phyloP scores from a whole-genome alignment of 2,888 invertebrate genomes.

The Ornithoptera alexandrae region DNA sequence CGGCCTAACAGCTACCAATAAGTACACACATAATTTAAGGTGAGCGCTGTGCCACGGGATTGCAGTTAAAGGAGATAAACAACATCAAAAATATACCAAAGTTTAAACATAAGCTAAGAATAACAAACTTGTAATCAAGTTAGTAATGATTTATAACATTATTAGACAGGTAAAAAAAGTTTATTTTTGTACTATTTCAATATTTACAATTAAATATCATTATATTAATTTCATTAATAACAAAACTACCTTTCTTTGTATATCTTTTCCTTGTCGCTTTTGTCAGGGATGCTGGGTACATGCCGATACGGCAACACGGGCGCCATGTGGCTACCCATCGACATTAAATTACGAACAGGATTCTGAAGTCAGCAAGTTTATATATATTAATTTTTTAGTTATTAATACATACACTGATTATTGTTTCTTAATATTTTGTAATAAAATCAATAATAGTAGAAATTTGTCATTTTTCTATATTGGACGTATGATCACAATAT shows the following conservation, averaged over 20 bases:
- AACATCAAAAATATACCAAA: too few species aligned
- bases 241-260: slow-evolving; percentile 47
- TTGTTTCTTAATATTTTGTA: not conserved
- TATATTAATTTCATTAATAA: not conserved
- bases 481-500: not conserved
- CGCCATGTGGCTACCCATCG: slow-evolving; percentile 61
- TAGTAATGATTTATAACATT: too few species aligned
- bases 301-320: slow-evolving; percentile 62
- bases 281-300: slow-evolving; percentile 58
- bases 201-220: not conserved
- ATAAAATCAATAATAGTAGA: not conserved
- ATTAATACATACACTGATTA: not conserved
- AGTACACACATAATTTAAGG: too few species aligned
- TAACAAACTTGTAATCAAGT: too few species aligned
- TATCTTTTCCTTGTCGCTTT: slow-evolving; percentile 49
- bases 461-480: not conserved
- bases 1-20: too few species aligned
- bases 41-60: too few species aligned
- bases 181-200: not conserved
- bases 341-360: slow-evolving; percentile 62
- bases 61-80: too few species aligned
- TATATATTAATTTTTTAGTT: not conserved
- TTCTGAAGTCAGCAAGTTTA: slow-evolving; percentile 41
- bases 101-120: too few species aligned
- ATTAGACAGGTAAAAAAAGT: too few species aligned